Percentiles rank a stretch among this genome's conserved stretches.
These are phyloP conservation scores for Lysandra coridon DNA, from an alignment of 2,888 invertebrate genomes.

Conservation along the genomic window DNA sequence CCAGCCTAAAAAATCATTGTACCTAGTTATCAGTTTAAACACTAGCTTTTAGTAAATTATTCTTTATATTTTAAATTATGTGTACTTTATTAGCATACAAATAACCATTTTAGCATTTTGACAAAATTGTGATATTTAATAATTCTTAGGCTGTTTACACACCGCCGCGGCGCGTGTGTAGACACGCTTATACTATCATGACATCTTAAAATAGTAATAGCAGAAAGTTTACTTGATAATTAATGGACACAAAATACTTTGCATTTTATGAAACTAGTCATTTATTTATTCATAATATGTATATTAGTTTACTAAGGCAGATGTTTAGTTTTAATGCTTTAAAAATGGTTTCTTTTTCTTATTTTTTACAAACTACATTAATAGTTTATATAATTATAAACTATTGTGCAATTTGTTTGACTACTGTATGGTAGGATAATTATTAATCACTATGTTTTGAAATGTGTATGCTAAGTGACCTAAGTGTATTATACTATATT, in stretches of 20 bases:
- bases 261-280: slow-evolving; percentile 23
- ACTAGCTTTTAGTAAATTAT: background rate
- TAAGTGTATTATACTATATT: too few species aligned
- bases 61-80: background rate
- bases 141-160: too few species aligned
- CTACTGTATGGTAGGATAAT: too few species aligned
- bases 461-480: too few species aligned
- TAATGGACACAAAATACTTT: background rate
- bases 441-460: too few species aligned
- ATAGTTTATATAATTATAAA: background rate
- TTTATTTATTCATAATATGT: background rate
- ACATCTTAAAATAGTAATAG: background rate
- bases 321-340: background rate
- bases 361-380: background rate
- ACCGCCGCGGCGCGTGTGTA: too few species aligned
- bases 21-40: too few species aligned
- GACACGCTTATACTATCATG: background rate
- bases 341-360: background rate
- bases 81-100: background rate
- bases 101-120: background rate
- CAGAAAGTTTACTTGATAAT: background rate
- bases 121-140: background rate
- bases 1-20: too few species aligned
- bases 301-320: background rate
- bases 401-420: background rate